Conservation (phyloP, 1,140 invertebrate genomes). For the Stratiolaelaps scimitus region DNA sequence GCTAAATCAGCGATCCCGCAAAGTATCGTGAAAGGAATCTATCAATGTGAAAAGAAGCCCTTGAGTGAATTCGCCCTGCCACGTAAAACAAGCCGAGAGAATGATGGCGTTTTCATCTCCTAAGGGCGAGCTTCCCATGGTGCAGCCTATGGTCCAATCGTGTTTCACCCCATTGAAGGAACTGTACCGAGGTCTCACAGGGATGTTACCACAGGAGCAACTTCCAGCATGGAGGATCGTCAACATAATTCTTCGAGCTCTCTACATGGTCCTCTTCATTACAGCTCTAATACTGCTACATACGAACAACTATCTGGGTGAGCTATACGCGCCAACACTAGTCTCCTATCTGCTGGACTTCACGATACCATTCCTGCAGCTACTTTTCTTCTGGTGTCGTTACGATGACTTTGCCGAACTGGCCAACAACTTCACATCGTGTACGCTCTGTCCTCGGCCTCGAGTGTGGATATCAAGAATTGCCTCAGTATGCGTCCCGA, state of each 20-base stretch:
- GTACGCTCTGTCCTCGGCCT: not conserved
- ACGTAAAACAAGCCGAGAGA: no score
- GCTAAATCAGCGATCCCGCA: no score
- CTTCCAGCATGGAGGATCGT: not conserved
- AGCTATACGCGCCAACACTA: not conserved
- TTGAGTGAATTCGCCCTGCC: no score
- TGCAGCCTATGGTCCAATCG: not conserved
- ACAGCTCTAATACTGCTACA: not conserved
- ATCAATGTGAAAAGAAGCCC: no score
- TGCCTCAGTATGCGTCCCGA: not conserved
- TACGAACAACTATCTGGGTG: not conserved
- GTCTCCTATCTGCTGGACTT: slow-evolving; percentile 10
- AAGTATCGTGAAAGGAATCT: no score
- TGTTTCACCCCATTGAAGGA: slow-evolving; percentile 13
- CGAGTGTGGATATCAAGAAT: slow-evolving; percentile 14
- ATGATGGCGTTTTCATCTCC: not conserved
- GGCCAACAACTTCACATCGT: not conserved
- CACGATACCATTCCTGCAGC: slow-evolving; percentile 15
- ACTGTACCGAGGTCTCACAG: slow-evolving; percentile 3
- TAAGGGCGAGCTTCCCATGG: not conserved
- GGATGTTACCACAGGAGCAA: not conserved
- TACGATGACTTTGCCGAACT: not conserved
- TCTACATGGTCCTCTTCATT: not conserved
- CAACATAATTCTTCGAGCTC: not conserved
- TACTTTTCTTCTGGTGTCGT: slow-evolving; percentile 9